phyloP scores from a whole-genome alignment of 2,888 invertebrate genomes.

The Orgyia antiqua region DNA sequence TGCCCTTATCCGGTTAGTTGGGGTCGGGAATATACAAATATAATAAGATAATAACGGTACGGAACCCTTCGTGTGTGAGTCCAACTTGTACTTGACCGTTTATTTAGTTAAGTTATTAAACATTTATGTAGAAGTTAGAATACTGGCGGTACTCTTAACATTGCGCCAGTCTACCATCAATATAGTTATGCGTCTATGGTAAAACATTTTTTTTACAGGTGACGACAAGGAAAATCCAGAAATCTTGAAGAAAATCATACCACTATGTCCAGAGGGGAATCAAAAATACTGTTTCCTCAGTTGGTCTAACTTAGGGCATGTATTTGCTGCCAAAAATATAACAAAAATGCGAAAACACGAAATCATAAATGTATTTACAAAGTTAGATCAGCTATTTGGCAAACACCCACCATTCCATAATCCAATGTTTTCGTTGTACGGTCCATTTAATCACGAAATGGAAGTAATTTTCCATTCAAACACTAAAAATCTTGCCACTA shows the following conservation, averaged over 20 bases:
- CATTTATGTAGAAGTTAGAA: too few species aligned
- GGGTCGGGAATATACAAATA: too few species aligned
- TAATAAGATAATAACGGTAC: too few species aligned
- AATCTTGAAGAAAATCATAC: conserved; percentile 55
- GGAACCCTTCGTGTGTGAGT: too few species aligned
- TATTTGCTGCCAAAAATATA: conserved; percentile 79
- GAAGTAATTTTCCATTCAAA: conserved; percentile 83
- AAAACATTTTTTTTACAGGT: conserved; percentile 10
- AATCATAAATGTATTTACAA: conserved; percentile 82
- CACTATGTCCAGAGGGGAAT: conserved; percentile 79
- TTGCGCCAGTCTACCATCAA: too few species aligned
- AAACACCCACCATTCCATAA: conserved; percentile 73
- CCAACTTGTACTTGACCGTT: too few species aligned
- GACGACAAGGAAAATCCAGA: conserved; percentile 1
- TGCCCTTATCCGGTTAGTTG: too few species aligned
- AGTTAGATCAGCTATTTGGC: conserved; percentile 85
- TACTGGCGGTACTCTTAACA: too few species aligned
- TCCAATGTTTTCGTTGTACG: conserved; percentile 83
- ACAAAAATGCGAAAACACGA: conserved; percentile 80
- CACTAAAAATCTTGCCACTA: conserved; percentile 54
- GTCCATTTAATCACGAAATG: conserved; percentile 79
- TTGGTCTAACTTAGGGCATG: conserved; percentile 83
- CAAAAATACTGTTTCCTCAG: conserved; percentile 78
- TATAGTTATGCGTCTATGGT: too few species aligned
- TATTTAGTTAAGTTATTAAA: too few species aligned